Conservation (phyloP, 2,797 vertebrate species). For the Pseudomugil gertrudae region DNA sequence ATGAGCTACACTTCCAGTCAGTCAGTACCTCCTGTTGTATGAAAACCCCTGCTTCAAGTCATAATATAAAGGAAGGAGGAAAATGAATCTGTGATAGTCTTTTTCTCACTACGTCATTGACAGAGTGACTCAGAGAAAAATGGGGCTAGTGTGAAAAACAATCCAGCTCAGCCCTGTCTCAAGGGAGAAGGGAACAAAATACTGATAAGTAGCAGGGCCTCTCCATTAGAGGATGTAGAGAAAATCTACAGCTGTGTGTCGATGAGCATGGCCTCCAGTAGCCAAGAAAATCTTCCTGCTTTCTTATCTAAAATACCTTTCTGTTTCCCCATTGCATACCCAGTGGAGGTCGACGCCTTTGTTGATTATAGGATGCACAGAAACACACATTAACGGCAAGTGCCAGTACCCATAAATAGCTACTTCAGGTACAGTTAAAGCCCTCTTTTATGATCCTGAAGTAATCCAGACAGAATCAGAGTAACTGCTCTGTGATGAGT, state of each 20-base stretch:
- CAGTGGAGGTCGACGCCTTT: conserved; percentile 29
- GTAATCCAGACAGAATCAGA: background rate
- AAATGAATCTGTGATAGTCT: conserved; percentile 3
- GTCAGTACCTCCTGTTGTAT: background rate
- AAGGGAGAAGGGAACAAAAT: conserved; percentile 1
- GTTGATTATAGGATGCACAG: conserved; percentile 15
- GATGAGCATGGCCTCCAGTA: conserved; percentile 2
- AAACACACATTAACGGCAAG: conserved; percentile 5
- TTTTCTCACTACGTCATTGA: conserved; percentile 12
- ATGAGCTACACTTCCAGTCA: conserved; percentile 26
- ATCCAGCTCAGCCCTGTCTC: conserved; percentile 14
- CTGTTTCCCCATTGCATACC: conserved; percentile 4
- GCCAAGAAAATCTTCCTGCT: conserved; percentile 4
- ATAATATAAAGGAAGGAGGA: conserved; percentile 9
- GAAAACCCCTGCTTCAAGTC: background rate
- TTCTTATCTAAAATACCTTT: conserved; percentile 15
- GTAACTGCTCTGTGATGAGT: background rate
- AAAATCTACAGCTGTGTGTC: background rate
- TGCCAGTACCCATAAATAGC: background rate
- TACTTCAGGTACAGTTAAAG: background rate
- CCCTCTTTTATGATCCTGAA: background rate
- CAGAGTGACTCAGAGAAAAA: background rate
- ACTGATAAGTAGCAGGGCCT: background rate
- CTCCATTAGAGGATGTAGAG: background rate
- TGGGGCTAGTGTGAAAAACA: background rate